Base-by-base conservation (phyloP, 2,888 invertebrate genomes). In the Melanophora roralis region DNA sequence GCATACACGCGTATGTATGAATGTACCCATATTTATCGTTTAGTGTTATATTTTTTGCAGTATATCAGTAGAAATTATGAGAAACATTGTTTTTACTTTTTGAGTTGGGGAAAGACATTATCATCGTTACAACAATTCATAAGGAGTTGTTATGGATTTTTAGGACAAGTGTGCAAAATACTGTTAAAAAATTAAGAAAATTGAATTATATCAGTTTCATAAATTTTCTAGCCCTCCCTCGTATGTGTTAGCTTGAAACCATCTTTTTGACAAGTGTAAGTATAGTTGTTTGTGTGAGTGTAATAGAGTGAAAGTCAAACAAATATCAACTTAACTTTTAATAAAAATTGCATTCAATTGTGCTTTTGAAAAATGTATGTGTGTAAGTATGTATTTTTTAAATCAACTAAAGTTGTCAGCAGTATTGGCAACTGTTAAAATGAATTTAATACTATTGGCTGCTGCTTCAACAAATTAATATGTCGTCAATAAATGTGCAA, bases 271-370 rank as follows among this genome's bases (percentile, higher is more conserved):
- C 45, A 47, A 62, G 12, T 16, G 32, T 51, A 38, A 21, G 38
- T 51, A 51, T 32, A 27, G 23, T 32, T 47, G 36, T 19, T 27
- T 6, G 21, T 45, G 40, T 14, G 43, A 51, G 51, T 47, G 38
- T 32, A 38, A 40, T 32, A 7, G 40, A 23, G 32, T 34, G 23
- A 59, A 74, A 76, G 64, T 64, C 47, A 69, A 69, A 71, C 64
- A 69, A 76, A 57, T 64, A 69, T 49, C 69, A 49, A 49, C 64
- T 64, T 76, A 49, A 49, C 64, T 64, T 76, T 38, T 34, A 71
- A 69, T 69, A 76, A 49, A 76, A 71, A 69, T 64, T 76, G 69
- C 76, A 64, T 69, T 76, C 76, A 64, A 55, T 76, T 55, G 73
- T 32, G 57, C 40, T 47, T 62, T 64, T 57, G 21, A 76, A 49